Conservation (phyloP, 2,888 invertebrate genomes). For the Mermis nigrescens region DNA sequence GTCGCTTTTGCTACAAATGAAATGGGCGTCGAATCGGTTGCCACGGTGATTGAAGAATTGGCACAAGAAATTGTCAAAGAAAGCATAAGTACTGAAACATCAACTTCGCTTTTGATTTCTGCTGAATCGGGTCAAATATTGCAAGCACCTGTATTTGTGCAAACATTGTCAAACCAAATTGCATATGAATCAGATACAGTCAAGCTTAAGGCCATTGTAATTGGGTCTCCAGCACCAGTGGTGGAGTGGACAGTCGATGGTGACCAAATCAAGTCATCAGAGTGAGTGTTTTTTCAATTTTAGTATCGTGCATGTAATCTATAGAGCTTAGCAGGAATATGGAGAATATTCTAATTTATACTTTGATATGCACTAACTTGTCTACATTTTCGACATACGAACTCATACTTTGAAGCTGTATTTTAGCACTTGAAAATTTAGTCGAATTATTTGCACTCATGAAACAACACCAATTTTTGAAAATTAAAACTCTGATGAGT, state of each 20-base stretch:
- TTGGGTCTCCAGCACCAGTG: conserved; percentile 32
- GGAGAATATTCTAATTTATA: neutral
- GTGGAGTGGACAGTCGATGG: conserved; percentile 31
- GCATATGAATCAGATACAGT: conserved; percentile 17
- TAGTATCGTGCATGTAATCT: neutral
- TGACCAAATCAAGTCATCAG: conserved; percentile 20
- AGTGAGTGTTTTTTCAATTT: conserved; percentile 11
- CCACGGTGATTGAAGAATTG: too few species aligned
- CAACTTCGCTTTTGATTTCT: too few species aligned
- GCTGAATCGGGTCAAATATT: neutral
- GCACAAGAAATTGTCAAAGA: too few species aligned
- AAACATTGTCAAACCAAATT: neutral
- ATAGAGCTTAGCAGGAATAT: neutral
- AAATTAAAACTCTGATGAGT: too few species aligned
- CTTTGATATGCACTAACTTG: neutral
- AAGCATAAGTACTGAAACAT: too few species aligned
- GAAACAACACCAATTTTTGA: too few species aligned
- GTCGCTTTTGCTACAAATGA: too few species aligned
- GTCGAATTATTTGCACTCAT: too few species aligned
- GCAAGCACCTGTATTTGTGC: conserved; percentile 7
- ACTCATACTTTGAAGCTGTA: too few species aligned
- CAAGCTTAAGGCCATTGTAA: conserved; percentile 29
- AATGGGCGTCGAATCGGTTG: too few species aligned
- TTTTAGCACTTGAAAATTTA: too few species aligned
- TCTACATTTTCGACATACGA: neutral